A percentile compares a stretch with the other conserved stretches of the same genome.
phyloP scores from a whole-genome alignment of 2,113 vertebrate genomes.

The Notechis scutatus region DNA sequence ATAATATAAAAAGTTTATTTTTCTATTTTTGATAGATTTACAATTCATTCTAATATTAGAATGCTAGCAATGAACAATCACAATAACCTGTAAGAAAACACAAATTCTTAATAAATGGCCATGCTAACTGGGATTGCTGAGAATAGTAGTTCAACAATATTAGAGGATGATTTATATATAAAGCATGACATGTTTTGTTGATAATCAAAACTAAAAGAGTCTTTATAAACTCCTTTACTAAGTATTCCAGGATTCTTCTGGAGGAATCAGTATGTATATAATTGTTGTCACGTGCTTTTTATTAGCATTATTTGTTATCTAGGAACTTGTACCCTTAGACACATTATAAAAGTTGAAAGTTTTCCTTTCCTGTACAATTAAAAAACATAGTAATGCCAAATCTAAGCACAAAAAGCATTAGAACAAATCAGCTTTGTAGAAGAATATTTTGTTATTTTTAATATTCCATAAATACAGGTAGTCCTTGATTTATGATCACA shows the following conservation, averaged over 20 bases:
- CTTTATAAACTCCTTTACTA: neutral
- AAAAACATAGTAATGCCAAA: neutral
- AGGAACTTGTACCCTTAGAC: neutral
- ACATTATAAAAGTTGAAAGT: neutral
- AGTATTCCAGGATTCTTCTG: neutral
- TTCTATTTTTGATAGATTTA: no score
- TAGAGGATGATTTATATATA: no score
- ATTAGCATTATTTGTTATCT: neutral
- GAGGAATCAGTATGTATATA: neutral
- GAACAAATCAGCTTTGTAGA: neutral
- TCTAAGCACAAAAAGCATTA: neutral
- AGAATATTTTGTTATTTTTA: neutral
- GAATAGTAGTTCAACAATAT: neutral
- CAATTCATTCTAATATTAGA: no score
- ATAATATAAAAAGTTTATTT: no score
- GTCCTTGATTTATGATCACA: neutral
- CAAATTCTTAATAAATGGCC: neutral
- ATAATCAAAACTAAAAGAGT: neutral
- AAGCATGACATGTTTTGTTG: neutral
- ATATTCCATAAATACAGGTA: neutral
- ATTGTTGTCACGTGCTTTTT: neutral
- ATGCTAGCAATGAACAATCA: no score
- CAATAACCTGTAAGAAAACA: neutral
- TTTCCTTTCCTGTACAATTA: neutral
- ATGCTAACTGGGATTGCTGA: neutral